These are phyloP conservation scores for Dryobotodes eremita DNA, from an alignment of 2,888 invertebrate species.

Conservation along the genomic window DNA sequence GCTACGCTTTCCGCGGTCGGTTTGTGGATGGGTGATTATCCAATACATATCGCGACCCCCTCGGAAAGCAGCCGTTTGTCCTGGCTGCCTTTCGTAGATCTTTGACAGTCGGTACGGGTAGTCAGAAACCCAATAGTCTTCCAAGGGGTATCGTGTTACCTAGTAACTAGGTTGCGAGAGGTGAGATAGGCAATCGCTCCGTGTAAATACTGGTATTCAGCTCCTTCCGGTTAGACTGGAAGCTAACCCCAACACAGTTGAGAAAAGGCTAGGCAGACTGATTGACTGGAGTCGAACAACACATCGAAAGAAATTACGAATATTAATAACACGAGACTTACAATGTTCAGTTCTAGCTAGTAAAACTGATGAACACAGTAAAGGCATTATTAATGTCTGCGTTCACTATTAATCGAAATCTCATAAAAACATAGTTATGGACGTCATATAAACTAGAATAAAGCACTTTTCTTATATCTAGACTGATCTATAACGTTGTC, in stretches of 20 bases:
- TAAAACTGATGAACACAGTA: conserved; percentile 26
- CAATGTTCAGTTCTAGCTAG: background rate
- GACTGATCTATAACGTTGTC: conserved; percentile 44
- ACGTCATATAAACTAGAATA: conserved; percentile 46
- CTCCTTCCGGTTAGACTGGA: background rate
- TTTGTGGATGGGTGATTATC: background rate
- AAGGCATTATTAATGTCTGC: conserved; percentile 41
- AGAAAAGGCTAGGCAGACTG: background rate
- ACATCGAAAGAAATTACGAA: background rate
- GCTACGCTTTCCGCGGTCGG: background rate
- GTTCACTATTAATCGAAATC: conserved; percentile 41
- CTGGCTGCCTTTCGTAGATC: background rate
- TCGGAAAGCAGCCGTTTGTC: background rate
- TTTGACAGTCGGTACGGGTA: background rate
- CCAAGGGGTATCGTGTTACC: background rate
- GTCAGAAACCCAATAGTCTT: background rate
- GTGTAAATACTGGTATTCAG: background rate
- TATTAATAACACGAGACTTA: background rate
- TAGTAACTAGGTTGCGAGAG: background rate
- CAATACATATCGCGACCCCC: background rate
- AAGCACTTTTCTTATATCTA: conserved; percentile 40
- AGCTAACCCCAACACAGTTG: background rate
- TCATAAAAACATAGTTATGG: conserved; percentile 30
- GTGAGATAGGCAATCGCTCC: background rate
- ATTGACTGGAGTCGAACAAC: background rate